These are phyloP conservation scores for Xenops minutus DNA, from an alignment of 2,797 vertebrate genomes.

Conservation along the genomic window DNA sequence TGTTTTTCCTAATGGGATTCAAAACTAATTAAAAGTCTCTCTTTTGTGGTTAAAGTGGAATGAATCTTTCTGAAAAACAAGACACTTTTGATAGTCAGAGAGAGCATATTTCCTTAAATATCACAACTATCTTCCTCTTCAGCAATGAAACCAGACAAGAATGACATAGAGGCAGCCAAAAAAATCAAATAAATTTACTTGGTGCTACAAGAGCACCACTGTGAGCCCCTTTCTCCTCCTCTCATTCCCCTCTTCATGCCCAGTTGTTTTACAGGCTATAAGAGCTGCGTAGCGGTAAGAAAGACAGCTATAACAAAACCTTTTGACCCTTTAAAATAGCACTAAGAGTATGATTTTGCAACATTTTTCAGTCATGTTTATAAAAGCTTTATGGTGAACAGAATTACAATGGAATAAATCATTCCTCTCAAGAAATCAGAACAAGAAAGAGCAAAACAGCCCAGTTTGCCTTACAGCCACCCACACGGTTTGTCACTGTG, in stretches of 20 bases:
- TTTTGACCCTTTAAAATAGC: neutral
- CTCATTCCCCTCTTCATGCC: neutral
- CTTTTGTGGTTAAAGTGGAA: conserved; percentile 70
- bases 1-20: conserved; percentile 78
- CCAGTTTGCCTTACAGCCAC: neutral
- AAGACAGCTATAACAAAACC: neutral
- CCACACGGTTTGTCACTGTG: rapidly evolving
- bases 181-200: neutral
- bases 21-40: conserved; percentile 77
- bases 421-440: neutral
- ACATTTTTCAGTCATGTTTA: neutral
- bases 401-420: neutral
- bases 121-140: neutral
- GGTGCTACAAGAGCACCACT: neutral
- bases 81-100: conserved; percentile 53
- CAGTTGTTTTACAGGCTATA: neutral
- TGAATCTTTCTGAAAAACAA: conserved; percentile 60
- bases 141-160: neutral
- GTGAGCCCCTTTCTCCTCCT: neutral
- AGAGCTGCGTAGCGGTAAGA: neutral
- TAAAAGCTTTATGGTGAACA: neutral
- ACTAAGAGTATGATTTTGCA: neutral
- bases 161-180: neutral
- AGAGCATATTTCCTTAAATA: conserved; percentile 52
- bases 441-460: neutral